Percentiles rank a stretch among this genome's conserved stretches.
phyloP scores from a whole-genome alignment of 2,888 invertebrate genomes.

The Muscina levida region DNA sequence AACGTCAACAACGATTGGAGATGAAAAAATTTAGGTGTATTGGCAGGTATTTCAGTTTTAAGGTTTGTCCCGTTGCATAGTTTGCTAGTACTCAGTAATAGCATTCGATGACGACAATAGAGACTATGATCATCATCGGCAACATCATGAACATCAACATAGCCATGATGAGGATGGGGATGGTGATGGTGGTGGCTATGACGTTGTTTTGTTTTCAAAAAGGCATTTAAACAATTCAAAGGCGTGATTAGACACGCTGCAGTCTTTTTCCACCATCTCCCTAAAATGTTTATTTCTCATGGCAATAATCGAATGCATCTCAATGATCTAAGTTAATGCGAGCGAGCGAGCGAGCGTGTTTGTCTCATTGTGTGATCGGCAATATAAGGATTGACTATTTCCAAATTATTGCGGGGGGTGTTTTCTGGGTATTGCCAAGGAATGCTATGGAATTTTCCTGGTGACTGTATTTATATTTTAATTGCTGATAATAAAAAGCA shows the following conservation, averaged over 20 bases:
- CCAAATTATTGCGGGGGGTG: conserved; percentile 57
- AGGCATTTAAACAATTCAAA: conserved; percentile 67
- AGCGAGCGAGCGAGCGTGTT: not conserved
- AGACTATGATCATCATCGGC: not conserved
- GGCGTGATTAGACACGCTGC: conserved; percentile 68
- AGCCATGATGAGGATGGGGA: conserved; percentile 1
- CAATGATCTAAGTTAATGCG: conserved; percentile 37
- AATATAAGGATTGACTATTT: not conserved
- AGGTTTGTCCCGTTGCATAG: conserved; percentile 65
- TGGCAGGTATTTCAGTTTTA: conserved; percentile 61
- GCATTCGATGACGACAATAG: not conserved
- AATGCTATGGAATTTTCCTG: conserved; percentile 67
- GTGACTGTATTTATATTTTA: conserved; percentile 22
- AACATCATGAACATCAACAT: conserved; percentile 21
- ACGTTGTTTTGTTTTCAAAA: not conserved
- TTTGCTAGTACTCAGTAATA: conserved; percentile 27
- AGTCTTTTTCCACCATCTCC: conserved; percentile 61
- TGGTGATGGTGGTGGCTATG: not conserved
- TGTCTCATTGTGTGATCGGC: too few relatives aligned
- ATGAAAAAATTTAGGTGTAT: conserved; percentile 38
- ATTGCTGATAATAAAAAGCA: not conserved
- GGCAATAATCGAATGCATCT: conserved; percentile 42
- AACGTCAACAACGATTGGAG: conserved; percentile 53
- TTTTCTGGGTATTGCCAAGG: conserved; percentile 62
- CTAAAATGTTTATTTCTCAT: conserved; percentile 63